These are phyloP conservation scores for Spisula subtruncata DNA, from an alignment of 2,888 invertebrate genomes.

Conservation along the genomic window DNA sequence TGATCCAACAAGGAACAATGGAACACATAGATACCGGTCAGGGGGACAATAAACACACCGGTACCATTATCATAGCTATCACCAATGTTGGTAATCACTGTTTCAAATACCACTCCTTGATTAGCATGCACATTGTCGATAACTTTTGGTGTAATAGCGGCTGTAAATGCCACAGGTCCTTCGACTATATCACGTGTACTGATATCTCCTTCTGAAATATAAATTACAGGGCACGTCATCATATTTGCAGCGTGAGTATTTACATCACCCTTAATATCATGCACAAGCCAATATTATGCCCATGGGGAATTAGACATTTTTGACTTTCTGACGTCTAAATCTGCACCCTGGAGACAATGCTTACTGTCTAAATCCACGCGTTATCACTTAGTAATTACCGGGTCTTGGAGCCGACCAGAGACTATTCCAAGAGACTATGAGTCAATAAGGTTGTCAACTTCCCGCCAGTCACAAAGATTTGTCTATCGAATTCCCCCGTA, in stretches of 20 bases:
- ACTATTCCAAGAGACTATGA: too few relatives aligned
- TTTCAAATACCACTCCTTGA: constrained; percentile 42
- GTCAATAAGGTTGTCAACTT: too few relatives aligned
- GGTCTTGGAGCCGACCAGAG: too few relatives aligned
- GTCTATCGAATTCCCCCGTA: too few relatives aligned
- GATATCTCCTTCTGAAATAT: not conserved
- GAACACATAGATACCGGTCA: constrained; percentile 54
- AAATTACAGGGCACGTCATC: not conserved
- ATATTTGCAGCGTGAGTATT: not conserved
- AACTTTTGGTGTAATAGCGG: constrained; percentile 9
- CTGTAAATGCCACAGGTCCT: constrained; percentile 48
- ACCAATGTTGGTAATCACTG: constrained; percentile 39
- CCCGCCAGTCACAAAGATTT: too few relatives aligned
- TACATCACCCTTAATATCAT: not conserved
- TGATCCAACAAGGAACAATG: constrained; percentile 55
- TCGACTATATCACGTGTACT: not conserved
- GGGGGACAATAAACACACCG: constrained; percentile 49
- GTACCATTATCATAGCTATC: constrained; percentile 38
- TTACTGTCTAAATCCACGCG: not conserved
- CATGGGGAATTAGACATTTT: too few relatives aligned
- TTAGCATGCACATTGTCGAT: constrained; percentile 40
- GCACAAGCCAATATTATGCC: too few relatives aligned
- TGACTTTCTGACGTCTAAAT: too few relatives aligned
- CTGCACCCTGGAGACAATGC: too few relatives aligned
- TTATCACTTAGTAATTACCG: not conserved